A percentile compares a stretch with the other conserved stretches of the same genome.
Conservation (phyloP, 2,888 invertebrate genomes). For the Netelia inedita region DNA sequence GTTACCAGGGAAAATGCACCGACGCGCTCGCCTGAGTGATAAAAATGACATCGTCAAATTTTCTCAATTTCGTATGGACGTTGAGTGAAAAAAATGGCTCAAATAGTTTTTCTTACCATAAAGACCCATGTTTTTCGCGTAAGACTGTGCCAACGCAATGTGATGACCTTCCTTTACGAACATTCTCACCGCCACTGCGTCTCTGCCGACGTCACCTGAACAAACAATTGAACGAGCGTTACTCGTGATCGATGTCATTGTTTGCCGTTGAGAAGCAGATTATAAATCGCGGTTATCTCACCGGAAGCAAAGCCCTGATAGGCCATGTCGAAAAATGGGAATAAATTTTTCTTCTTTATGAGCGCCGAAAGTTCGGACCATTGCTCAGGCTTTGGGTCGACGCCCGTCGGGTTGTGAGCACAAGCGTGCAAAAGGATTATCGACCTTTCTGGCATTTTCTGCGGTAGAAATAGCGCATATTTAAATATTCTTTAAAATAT, state of each 20-base stretch:
- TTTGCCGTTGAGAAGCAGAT: not conserved
- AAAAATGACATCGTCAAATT: slow-evolving; percentile 31
- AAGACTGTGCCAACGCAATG: slow-evolving; percentile 96
- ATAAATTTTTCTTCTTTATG: slow-evolving; percentile 92
- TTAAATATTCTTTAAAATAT: slow-evolving; percentile 5
- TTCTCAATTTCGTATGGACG: not conserved
- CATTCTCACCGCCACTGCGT: slow-evolving; percentile 94
- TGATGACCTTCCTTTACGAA: slow-evolving; percentile 96
- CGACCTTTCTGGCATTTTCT: slow-evolving; percentile 97
- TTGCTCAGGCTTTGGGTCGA: slow-evolving; percentile 94
- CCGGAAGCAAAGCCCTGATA: slow-evolving; percentile 98
- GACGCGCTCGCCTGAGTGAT: slow-evolving; percentile 92
- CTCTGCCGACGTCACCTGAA: slow-evolving; percentile 92
- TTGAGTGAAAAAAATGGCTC: not conserved
- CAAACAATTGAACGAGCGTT: slow-evolving; percentile 71
- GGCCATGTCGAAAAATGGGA: slow-evolving; percentile 99
- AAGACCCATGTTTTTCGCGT: slow-evolving; percentile 98
- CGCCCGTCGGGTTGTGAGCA: slow-evolving; percentile 99
- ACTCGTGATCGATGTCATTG: not conserved
- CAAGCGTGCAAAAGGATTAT: slow-evolving; percentile 98
- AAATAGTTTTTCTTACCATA: slow-evolving; percentile 86
- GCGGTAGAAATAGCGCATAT: slow-evolving; percentile 78
- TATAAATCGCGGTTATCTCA: slow-evolving; percentile 68
- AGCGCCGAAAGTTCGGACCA: slow-evolving; percentile 95
- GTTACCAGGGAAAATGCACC: slow-evolving; percentile 95